Base-by-base conservation (phyloP, 37 sponge, comb jelly and placozoan genomes). In the Axinella damicornis region DNA sequence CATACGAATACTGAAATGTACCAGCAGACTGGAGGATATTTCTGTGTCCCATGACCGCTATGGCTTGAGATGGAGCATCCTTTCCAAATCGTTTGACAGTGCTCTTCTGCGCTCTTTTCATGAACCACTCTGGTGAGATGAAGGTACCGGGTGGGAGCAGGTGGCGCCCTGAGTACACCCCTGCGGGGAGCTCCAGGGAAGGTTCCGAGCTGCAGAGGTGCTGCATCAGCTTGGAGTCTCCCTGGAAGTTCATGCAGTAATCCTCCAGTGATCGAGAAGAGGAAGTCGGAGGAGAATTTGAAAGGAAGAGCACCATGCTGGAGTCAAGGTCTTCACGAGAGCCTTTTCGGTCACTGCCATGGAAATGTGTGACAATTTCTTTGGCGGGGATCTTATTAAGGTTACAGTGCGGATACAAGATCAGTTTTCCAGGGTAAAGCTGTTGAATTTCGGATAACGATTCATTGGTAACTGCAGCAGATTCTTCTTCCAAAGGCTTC, bases 351-450 rank as follows among this genome's bases (percentile, higher is more conserved):
- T 37, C 25, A 2, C 53, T 21, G 18, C 80, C 81, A 18, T 71
- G 35, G 54, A 95, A 88, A 61, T 91, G 89, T 22, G 32, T 4
- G 13, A 82, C 54, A 14, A 95, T 81, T 35, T 89, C 89, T 30
- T 22, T 57, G 18, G 87, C 58, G 0, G 67, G 59, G 27, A 95
- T 19, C 18, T 55, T 12, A 0, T 76, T 34, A 21, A 86, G 83
- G 55, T 85, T 63, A 30, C 85, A 79, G 56, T 92, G 88, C 0
- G 95, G 95, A 58, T 88, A 95, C 28, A 95, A 65, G 37, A 95
- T 88, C 63, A 87, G 31, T 67, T 78, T 85, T 13, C 92, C 87
- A 32, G 38, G 24, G 69, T 88, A 90, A 19, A 73, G 40, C 6
- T 88, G 85, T 56, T 58, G 56, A 76, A 88, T 86, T 16, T 87